A percentile compares a stretch with the other conserved stretches of the same genome.
Evolutionary conservation across 2,113 vertebrate genomes (phyloP).

Genomic region (Symphodus melops): DNA sequence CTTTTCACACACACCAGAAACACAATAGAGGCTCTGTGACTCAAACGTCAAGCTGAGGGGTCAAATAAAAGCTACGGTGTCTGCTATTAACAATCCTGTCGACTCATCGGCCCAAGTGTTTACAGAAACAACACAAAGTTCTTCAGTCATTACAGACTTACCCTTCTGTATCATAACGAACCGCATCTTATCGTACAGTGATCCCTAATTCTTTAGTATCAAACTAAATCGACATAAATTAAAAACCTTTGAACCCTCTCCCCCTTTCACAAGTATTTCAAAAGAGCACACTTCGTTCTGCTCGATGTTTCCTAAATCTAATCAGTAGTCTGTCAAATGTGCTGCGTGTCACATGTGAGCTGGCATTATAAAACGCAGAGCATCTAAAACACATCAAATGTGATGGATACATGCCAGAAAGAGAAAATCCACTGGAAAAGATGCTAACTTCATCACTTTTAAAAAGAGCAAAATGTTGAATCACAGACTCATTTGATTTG

Average conservation of each 20-base stretch:
- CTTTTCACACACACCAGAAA: constrained; percentile 32
- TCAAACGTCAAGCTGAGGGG: constrained; percentile 18
- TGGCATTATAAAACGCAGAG: background rate
- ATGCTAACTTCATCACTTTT: constrained; percentile 27
- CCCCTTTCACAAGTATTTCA: background rate
- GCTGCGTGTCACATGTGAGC: background rate
- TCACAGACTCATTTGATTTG: constrained; percentile 49
- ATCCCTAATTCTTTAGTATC: no score
- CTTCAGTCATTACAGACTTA: background rate
- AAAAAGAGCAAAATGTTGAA: constrained; percentile 43
- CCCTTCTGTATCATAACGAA: no score
- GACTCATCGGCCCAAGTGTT: constrained; percentile 25
- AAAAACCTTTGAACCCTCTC: no score
- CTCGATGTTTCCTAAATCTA: constrained; percentile 17
- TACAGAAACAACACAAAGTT: background rate
- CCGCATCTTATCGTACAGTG: no score
- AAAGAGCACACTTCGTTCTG: background rate
- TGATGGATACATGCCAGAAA: constrained; percentile 11
- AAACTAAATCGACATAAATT: no score
- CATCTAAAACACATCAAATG: constrained; percentile 21
- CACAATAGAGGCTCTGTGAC: constrained; percentile 61
- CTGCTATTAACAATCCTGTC: constrained; percentile 16
- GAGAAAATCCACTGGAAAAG: constrained; percentile 19
- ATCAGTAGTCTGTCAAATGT: background rate
- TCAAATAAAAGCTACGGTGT: constrained; percentile 40